These are phyloP conservation scores for Aphidius ervi DNA, from an alignment of 1,140 invertebrate species.

Conservation along the genomic window DNA sequence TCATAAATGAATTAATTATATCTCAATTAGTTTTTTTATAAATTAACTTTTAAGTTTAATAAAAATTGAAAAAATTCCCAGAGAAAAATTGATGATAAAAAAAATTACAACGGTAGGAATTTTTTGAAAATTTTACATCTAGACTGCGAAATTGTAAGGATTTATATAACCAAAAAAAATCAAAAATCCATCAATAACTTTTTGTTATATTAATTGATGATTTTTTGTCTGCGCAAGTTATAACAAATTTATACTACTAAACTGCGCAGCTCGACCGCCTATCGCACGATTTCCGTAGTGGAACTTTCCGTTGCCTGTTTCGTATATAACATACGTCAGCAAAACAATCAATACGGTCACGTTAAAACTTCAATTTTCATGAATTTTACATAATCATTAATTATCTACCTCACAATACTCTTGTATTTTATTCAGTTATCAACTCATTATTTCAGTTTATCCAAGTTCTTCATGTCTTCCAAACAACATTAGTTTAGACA, in stretches of 20 bases:
- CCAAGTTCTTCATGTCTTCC: too few species aligned
- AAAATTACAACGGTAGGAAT: slow-evolving; percentile 13
- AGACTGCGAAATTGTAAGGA: slow-evolving; percentile 44
- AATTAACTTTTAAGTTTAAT: slow-evolving; percentile 3
- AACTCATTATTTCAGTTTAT: too few species aligned
- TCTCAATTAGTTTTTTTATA: neutral
- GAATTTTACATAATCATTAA: neutral
- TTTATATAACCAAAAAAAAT: slow-evolving; percentile 30
- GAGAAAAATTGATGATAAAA: slow-evolving; percentile 8
- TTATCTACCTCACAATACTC: too few species aligned
- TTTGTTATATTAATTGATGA: slow-evolving; percentile 35
- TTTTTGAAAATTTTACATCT: slow-evolving; percentile 32
- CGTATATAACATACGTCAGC: neutral
- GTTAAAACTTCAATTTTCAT: slow-evolving; percentile 9
- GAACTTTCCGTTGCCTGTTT: slow-evolving; percentile 42
- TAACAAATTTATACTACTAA: slow-evolving; percentile 19
- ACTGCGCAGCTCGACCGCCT: slow-evolving; percentile 41
- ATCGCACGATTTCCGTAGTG: slow-evolving; percentile 34
- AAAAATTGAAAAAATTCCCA: neutral
- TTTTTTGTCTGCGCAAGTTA: slow-evolving; percentile 37
- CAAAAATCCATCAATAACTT: slow-evolving; percentile 19
- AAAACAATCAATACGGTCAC: slow-evolving; percentile 7
- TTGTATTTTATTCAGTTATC: too few species aligned
- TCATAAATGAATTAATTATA: too few species aligned
- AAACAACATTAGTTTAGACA: too few species aligned